Evolutionary conservation across 2,888 invertebrate genomes (phyloP).

Genomic region (Lasioglossum lativentre): DNA sequence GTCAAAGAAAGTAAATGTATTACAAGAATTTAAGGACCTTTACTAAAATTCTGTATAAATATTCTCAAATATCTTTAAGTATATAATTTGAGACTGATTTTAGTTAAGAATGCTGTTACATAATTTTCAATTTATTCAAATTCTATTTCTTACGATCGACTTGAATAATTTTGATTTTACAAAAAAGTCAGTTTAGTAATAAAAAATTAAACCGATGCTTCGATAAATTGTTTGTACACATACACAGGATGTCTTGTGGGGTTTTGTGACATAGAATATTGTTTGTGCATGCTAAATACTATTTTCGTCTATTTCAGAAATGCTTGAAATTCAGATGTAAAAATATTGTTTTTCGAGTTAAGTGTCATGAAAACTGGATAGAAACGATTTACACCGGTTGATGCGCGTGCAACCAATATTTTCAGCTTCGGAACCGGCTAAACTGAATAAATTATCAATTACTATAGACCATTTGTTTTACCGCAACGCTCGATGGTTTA

Average conservation of each 20-base stretch:
- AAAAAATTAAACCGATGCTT: not conserved
- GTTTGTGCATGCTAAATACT: not conserved
- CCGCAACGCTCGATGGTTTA: slow-evolving; percentile 1
- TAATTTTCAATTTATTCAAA: not conserved
- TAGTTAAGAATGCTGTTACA: no score
- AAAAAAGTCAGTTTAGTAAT: not conserved
- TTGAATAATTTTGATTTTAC: not conserved
- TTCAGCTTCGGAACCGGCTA: not conserved
- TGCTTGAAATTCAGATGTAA: not conserved
- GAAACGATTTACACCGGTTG: not conserved
- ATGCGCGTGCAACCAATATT: not conserved
- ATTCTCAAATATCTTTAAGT: not conserved
- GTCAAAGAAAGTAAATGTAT: not conserved
- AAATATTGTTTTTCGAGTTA: not conserved
- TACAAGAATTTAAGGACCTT: not conserved
- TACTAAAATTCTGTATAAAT: not conserved
- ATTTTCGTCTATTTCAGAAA: not conserved
- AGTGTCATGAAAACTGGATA: not conserved
- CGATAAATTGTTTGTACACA: not conserved
- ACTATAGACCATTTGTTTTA: slow-evolving; percentile 11
- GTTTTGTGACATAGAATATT: not conserved
- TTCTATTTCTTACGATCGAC: not conserved
- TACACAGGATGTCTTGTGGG: not conserved
- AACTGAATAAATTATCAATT: slow-evolving; percentile 12
- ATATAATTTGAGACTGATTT: not conserved